phyloP scores from a whole-genome alignment of 2,888 invertebrate genomes.

The Epinotia ramella region DNA sequence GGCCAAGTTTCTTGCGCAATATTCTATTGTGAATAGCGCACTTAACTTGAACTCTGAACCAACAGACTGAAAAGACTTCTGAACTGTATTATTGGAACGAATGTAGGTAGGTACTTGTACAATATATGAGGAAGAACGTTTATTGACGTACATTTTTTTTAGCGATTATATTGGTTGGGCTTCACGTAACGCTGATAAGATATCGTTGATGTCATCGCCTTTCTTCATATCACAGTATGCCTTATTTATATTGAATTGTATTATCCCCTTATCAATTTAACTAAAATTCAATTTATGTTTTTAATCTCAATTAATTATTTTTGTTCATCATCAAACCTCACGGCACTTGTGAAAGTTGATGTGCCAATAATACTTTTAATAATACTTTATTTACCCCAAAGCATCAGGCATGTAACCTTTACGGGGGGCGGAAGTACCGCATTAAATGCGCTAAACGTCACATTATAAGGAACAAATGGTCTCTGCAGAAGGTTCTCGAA shows the following conservation, averaged over 20 bases:
- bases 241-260: background rate
- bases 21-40: constrained; percentile 55
- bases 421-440: constrained; percentile 31
- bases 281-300: background rate
- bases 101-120: constrained; percentile 7
- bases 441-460: constrained; percentile 26
- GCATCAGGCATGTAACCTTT: constrained; percentile 26
- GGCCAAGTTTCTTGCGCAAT: constrained; percentile 55
- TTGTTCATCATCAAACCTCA: background rate
- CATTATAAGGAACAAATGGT: constrained; percentile 33
- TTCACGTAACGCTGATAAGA: constrained; percentile 9
- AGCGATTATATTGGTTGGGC: constrained; percentile 9
- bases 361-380: too few species aligned
- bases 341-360: background rate
- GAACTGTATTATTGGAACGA: constrained; percentile 7
- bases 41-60: constrained; percentile 48
- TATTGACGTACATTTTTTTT: constrained; percentile 4
- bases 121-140: background rate
- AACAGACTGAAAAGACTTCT: constrained; percentile 12
- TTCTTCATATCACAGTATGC: background rate
- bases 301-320: background rate
- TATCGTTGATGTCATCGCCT: constrained; percentile 14
- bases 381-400: background rate
- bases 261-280: background rate
- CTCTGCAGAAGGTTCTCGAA: constrained; percentile 29